phyloP scores from a whole-genome alignment of 2,797 vertebrate species.

The Neosilurus hyrtlii region DNA sequence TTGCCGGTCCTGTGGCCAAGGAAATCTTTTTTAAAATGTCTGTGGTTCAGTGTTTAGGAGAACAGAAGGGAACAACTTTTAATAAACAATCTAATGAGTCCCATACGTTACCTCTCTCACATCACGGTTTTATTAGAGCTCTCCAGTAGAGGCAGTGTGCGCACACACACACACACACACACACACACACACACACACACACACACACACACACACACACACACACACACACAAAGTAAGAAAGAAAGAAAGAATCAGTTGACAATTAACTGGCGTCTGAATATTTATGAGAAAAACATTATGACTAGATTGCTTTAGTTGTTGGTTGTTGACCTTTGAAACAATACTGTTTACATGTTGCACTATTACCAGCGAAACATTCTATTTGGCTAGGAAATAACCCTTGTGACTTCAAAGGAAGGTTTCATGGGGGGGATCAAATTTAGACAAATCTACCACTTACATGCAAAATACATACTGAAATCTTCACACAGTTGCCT shows the following conservation, averaged over 20 bases:
- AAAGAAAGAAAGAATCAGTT: constrained; percentile 62
- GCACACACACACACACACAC: constrained; percentile 21
- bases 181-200: constrained; percentile 1
- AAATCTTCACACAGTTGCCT: neutral
- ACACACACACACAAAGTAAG: constrained; percentile 17
- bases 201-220: constrained; percentile 7
- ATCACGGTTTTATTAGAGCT: constrained; percentile 63
- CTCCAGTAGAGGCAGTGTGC: constrained; percentile 37
- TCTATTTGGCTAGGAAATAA: constrained; percentile 41
- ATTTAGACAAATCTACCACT: constrained; percentile 13
- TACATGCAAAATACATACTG: neutral
- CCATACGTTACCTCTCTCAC: constrained; percentile 74
- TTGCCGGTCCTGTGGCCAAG: constrained; percentile 57
- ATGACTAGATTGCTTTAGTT: constrained; percentile 50
- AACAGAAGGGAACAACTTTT: constrained; percentile 71
- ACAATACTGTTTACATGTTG: constrained; percentile 45
- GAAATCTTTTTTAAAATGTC: constrained; percentile 71
- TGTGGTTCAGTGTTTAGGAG: constrained; percentile 79
- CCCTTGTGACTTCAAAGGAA: constrained; percentile 18
- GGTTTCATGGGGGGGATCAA: neutral
- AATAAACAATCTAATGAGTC: constrained; percentile 88
- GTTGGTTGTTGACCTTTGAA: constrained; percentile 49
- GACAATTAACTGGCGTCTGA: constrained; percentile 76
- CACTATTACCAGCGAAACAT: constrained; percentile 22
- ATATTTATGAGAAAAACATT: constrained; percentile 74